Conservation (phyloP, 2,113 vertebrate species). For the pig (Sus scrofa) region T2T-Sscrofa CM000824.6:180298501-180299000, state of each 20-base stretch:
- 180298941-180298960: constrained; percentile 21
- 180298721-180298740: constrained; percentile 12
- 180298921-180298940: constrained; percentile 45
- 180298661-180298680: not conserved
- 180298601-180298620: not conserved
- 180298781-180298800: not conserved
- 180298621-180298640: not conserved
- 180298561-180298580: constrained; percentile 6
- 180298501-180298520: constrained; percentile 25
- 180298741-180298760: not conserved
- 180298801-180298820: not conserved
- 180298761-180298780: not conserved
- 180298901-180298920: constrained; percentile 4
- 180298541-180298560: not conserved
- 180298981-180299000: constrained; percentile 40
- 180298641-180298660: not conserved
- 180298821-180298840: not conserved
- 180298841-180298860: not conserved
- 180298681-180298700: not conserved
- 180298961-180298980: not conserved
- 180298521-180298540: not conserved
- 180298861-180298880: not conserved
- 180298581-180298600: not conserved
- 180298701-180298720: not conserved
- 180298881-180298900: constrained; percentile 59